phyloP scores from a whole-genome alignment of 1,140 invertebrate genomes.

The Leptopilina boulardi region DNA sequence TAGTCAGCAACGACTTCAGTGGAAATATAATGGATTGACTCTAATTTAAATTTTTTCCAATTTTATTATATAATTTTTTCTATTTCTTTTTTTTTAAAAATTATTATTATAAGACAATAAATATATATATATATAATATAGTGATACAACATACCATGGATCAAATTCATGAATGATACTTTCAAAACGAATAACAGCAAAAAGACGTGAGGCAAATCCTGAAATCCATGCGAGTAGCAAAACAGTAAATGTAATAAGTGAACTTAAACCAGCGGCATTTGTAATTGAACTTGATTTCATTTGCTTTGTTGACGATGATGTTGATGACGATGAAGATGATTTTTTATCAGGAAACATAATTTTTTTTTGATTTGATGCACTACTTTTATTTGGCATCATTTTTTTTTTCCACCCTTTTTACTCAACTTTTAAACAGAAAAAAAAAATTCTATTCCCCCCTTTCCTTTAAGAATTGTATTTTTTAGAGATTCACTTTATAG shows the following conservation, averaged over 20 bases:
- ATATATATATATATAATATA: constrained; percentile 23
- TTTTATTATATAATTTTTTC: too few species aligned
- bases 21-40: too few species aligned
- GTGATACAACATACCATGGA: constrained; percentile 89
- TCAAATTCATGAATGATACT: constrained; percentile 99
- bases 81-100: too few species aligned
- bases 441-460: too few species aligned
- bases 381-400: constrained; percentile 64
- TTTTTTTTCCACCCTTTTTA: constrained; percentile 40
- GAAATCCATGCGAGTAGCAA: constrained; percentile 96
- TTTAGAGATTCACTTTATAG: constrained; percentile 48
- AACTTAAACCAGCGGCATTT: constrained; percentile 82
- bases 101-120: too few species aligned
- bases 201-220: constrained; percentile 97
- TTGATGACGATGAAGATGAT: too few species aligned
- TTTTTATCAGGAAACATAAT: constrained; percentile 69
- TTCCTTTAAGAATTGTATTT: too few species aligned
- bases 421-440: constrained; percentile 36
- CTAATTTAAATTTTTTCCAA: too few species aligned
- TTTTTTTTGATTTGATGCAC: constrained; percentile 65
- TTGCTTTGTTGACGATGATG: constrained; percentile 69
- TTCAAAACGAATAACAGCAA: constrained; percentile 99
- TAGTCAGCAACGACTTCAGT: too few species aligned
- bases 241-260: constrained; percentile 93
- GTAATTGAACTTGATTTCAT: constrained; percentile 75